Evolutionary conservation across 2,888 invertebrate genomes (phyloP), one percentile per base, ranked within the genome.

Genomic region (Odontocerum albicorne): DNA sequence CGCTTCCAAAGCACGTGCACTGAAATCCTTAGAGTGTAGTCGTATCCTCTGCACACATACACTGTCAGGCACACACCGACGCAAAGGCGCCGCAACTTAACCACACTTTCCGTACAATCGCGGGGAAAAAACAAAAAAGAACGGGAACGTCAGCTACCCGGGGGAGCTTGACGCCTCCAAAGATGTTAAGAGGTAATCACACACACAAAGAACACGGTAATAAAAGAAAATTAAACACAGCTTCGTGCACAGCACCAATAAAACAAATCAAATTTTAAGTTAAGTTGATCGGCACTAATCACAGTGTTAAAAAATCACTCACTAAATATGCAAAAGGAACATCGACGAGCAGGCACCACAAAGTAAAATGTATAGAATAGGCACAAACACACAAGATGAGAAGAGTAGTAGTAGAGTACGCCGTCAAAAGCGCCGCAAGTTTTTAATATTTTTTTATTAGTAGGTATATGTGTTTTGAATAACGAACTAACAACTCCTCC

Each of bases 1-100:
- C 16, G 54, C 21, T 36, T 51, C 56, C 47, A 47, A 44, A 56
- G 47, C 56, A 51, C 56, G 56, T 56, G 56, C 56, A 56, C 56
- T 51, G 56, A 56, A 56, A 56, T 56, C 56, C 56, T 56, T 51
- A 33, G 20, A 36, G 21, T 17, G 44, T 43, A 22, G 55, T 49
- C 17, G 40, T 32, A 44, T 31, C 38, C 32, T 32, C 38, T 46
- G 50, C 47, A 56, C 51, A 46, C 46, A 46, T 40, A 55, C 55
- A 44, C 55, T 36, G 55, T 19, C 36, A 42, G 12, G 20, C 45
- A 43, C 45, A 46, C 46, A 54, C 21, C 33, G 43, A 55, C 55
- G 27, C 40, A 31, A 44, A 21, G 55, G 44, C 49, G 44, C 55
- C 49, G 33, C 42, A 32, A 42, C 33, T 39, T 16, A 42, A 54